phyloP scores from a whole-genome alignment of 2,113 vertebrate genomes.

The Periophthalmodon schlosseri region DNA sequence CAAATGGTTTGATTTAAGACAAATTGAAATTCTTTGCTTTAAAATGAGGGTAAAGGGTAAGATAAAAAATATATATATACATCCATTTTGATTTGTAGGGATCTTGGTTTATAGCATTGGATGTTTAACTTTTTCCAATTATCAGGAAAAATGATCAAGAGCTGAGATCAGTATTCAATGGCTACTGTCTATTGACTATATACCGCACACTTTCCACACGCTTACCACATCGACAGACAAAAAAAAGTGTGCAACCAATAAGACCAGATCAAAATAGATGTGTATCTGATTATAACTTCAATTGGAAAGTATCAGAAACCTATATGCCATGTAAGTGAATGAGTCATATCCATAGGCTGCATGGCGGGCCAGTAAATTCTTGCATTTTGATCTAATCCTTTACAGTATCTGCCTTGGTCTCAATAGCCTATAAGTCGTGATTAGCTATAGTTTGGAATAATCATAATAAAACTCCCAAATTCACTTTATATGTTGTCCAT shows the following conservation, averaged over 20 bases:
- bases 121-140: too few relatives aligned
- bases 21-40: neutral
- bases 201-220: neutral
- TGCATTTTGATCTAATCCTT: too few relatives aligned
- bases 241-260: neutral
- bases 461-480: neutral
- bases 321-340: too few relatives aligned
- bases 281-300: neutral
- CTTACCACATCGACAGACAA: neutral
- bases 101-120: too few relatives aligned
- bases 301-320: neutral
- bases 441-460: neutral
- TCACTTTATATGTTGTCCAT: neutral
- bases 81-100: too few relatives aligned
- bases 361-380: too few relatives aligned
- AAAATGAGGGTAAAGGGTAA: neutral
- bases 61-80: too few relatives aligned
- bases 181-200: too few relatives aligned
- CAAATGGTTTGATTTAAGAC: conserved; percentile 2
- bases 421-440: neutral
- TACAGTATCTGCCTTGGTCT: too few relatives aligned
- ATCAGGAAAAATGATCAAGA: neutral
- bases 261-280: neutral
- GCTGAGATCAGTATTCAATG: neutral
- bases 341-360: too few relatives aligned